Percentiles rank a stretch among this genome's conserved stretches.
Evolutionary conservation across 2,113 vertebrate genomes (phyloP).

Genomic region (Phoxinus phoxinus): DNA sequence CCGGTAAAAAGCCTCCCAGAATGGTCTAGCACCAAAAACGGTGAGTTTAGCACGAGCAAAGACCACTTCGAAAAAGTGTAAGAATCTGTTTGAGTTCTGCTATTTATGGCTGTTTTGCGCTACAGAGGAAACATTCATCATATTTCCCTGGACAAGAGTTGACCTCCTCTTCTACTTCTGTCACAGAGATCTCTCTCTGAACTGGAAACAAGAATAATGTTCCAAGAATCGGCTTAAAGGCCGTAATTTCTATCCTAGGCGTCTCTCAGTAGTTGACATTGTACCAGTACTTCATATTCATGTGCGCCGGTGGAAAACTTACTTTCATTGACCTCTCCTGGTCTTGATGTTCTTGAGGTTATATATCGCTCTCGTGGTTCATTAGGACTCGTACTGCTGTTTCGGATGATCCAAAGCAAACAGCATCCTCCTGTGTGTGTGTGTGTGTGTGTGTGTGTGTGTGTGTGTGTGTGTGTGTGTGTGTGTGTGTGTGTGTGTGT

Average conservation of each 20-base stretch:
- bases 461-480: constrained; percentile 19
- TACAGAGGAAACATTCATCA: constrained; percentile 13
- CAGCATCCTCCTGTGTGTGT: neutral
- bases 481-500: constrained; percentile 14
- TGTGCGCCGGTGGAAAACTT: neutral
- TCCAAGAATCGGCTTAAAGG: neutral
- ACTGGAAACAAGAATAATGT: constrained; percentile 21
- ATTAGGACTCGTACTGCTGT: neutral
- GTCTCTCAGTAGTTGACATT: neutral
- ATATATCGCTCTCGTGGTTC: neutral
- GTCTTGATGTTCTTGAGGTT: neutral
- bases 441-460: neutral
- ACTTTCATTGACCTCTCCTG: constrained; percentile 1
- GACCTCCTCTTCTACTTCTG: constrained; percentile 12
- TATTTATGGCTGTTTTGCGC: constrained; percentile 8
- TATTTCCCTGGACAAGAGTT: constrained; percentile 4
- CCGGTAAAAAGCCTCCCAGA: neutral
- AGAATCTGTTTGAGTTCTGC: constrained; percentile 19
- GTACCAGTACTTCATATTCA: neutral
- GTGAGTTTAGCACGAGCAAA: neutral
- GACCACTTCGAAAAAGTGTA: neutral
- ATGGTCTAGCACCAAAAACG: neutral
- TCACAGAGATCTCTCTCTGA: neutral
- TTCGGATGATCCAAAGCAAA: neutral
- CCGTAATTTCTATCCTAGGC: constrained; percentile 9